Percentiles rank a stretch among this genome's conserved stretches.
These are phyloP conservation scores for Pempheris klunzingeri DNA, from an alignment of 2,797 vertebrate species.

Conservation along the genomic window DNA sequence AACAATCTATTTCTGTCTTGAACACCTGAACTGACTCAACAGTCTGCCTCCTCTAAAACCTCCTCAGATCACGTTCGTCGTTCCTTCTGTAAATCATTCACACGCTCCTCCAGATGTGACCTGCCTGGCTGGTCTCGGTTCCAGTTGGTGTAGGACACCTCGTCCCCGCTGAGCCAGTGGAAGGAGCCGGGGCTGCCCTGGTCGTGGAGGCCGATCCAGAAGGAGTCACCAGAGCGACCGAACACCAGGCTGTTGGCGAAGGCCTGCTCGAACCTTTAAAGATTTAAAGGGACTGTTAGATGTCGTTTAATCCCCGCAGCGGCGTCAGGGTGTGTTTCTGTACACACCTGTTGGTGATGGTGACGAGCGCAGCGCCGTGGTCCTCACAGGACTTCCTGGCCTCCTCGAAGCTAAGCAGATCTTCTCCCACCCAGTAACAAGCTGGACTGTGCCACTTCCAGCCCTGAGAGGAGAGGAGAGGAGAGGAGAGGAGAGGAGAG, in stretches of 20 bases:
- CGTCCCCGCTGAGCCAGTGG: slow-evolving; percentile 92
- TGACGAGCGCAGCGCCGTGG: slow-evolving; percentile 87
- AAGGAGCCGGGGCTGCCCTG: slow-evolving; percentile 87
- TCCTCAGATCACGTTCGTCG: neutral
- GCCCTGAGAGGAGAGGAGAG: slow-evolving; percentile 81
- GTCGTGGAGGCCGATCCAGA: slow-evolving; percentile 93
- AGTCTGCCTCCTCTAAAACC: neutral
- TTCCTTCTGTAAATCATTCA: neutral
- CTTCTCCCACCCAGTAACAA: slow-evolving; percentile 95
- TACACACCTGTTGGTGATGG: slow-evolving; percentile 92
- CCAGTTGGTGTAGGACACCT: slow-evolving; percentile 95
- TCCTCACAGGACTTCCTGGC: slow-evolving; percentile 89
- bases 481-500: neutral
- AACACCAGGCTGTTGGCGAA: slow-evolving; percentile 95
- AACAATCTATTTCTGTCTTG: neutral
- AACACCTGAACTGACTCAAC: neutral
- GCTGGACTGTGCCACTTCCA: slow-evolving; percentile 98
- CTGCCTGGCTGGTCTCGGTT: slow-evolving; percentile 95
- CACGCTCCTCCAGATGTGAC: neutral
- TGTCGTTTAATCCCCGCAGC: neutral
- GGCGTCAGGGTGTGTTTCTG: neutral
- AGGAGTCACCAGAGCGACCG: slow-evolving; percentile 88
- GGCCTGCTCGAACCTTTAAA: slow-evolving; percentile 94
- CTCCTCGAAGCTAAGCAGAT: slow-evolving; percentile 86
- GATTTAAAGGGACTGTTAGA: neutral